phyloP scores from a whole-genome alignment of 2,888 invertebrate species.

The Dorcus parallelipipedus region DNA sequence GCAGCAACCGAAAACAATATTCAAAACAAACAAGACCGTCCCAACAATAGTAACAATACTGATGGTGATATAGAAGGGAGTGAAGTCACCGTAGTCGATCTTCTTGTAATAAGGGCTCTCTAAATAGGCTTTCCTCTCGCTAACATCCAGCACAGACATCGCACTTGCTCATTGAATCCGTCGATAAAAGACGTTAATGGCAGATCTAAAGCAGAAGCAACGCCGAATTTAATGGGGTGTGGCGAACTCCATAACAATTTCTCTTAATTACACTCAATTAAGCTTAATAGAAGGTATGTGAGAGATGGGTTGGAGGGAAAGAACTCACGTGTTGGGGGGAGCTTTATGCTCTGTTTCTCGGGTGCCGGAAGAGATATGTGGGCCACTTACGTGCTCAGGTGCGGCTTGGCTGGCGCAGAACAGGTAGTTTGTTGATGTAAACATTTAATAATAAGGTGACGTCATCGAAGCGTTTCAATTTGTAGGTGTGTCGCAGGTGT shows the following conservation, averaged over 20 bases:
- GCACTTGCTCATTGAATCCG: conserved; percentile 23
- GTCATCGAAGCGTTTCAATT: conserved; percentile 10
- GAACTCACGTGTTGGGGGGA: not conserved
- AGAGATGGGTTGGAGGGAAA: not conserved
- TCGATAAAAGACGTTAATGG: conserved; percentile 3
- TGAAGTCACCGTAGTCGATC: conserved; percentile 68
- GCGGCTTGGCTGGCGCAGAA: conserved; percentile 3
- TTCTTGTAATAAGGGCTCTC: conserved; percentile 61
- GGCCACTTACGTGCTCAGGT: conserved; percentile 10
- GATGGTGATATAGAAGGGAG: conserved; percentile 81
- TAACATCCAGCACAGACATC: conserved; percentile 59
- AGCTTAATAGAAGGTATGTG: not conserved
- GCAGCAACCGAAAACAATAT: conserved; percentile 77
- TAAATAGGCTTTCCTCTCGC: conserved; percentile 59
- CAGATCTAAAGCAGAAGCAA: not conserved
- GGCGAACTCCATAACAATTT: not conserved
- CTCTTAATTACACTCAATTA: not conserved
- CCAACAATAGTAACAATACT: conserved; percentile 73
- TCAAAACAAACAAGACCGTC: conserved; percentile 67
- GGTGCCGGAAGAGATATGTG: too few relatives aligned
- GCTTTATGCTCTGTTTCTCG: too few relatives aligned
- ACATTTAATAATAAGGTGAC: conserved; percentile 11
- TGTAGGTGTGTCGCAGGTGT: conserved; percentile 11
- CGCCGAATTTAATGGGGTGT: conserved; percentile 1
- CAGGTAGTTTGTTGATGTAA: conserved; percentile 14